Percentiles rank a stretch among this genome's conserved stretches.
Evolutionary conservation across 1,140 invertebrate genomes (phyloP).

Genomic region (Conopomorpha cramerella): DNA sequence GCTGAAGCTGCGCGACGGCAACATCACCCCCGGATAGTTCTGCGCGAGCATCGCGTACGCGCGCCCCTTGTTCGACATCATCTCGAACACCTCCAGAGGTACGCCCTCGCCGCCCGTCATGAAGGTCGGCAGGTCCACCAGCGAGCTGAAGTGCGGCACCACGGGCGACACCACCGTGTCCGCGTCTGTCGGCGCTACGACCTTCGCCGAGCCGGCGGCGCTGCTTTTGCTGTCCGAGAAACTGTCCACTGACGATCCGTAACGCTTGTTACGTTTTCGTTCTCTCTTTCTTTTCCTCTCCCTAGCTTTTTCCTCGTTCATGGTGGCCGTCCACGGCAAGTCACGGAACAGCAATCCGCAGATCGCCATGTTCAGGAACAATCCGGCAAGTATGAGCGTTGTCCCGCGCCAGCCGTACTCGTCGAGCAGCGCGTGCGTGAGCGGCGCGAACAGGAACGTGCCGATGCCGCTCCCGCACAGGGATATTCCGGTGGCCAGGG

Average conservation of each 20-base stretch:
- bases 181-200: constrained; percentile 38
- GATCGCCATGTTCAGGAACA: constrained; percentile 85
- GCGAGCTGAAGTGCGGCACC: constrained; percentile 71
- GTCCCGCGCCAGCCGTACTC: constrained; percentile 87
- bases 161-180: constrained; percentile 30
- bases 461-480: constrained; percentile 90
- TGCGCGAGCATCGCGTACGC: constrained; percentile 73
- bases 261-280: constrained; percentile 64
- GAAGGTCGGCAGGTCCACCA: constrained; percentile 83
- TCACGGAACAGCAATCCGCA: constrained; percentile 87
- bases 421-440: constrained; percentile 76
- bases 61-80: constrained; percentile 70
- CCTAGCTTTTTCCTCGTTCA: constrained; percentile 64
- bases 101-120: constrained; percentile 77
- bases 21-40: constrained; percentile 74
- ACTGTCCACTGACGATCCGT: constrained; percentile 67
- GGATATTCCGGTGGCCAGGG: constrained; percentile 90
- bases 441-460: constrained; percentile 88
- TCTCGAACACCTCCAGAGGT: constrained; percentile 73
- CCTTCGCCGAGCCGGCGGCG: constrained; percentile 59
- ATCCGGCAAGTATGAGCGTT: constrained; percentile 78
- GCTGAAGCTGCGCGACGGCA: constrained; percentile 72
- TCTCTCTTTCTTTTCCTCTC: constrained; percentile 65
- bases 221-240: constrained; percentile 72
- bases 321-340: constrained; percentile 73